Evolutionary conservation across 2,888 invertebrate species (phyloP).

Genomic region (Trichopria drosophilae): DNA sequence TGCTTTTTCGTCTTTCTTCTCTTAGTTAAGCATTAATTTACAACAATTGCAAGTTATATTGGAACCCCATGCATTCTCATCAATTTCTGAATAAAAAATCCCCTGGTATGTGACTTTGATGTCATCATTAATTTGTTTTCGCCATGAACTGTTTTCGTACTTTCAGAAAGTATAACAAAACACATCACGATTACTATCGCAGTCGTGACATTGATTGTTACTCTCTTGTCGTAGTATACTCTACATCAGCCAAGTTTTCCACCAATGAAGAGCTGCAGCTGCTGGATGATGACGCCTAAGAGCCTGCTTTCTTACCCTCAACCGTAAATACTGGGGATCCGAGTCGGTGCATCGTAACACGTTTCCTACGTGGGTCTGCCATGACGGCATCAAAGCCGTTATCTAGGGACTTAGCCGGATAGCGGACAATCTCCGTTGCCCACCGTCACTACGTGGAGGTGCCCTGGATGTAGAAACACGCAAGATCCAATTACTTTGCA

Average conservation of each 20-base stretch:
- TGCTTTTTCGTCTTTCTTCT: too few relatives aligned
- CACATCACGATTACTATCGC: conserved; percentile 1
- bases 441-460: too few relatives aligned
- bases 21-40: too few relatives aligned
- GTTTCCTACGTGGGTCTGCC: too few relatives aligned
- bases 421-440: neutral
- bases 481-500: neutral
- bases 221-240: conserved; percentile 17
- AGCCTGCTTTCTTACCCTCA: conserved; percentile 30
- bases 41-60: too few relatives aligned
- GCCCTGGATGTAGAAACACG: too few relatives aligned
- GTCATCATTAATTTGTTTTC: conserved; percentile 4
- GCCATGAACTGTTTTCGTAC: conserved; percentile 2
- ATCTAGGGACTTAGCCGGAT: too few relatives aligned
- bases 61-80: too few relatives aligned
- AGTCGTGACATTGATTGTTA: conserved; percentile 3
- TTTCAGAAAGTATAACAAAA: too few relatives aligned
- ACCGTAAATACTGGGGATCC: conserved; percentile 30
- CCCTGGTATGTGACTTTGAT: too few relatives aligned
- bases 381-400: too few relatives aligned
- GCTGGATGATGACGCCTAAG: conserved; percentile 32
- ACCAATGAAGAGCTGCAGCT: conserved; percentile 29
- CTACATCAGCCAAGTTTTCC: conserved; percentile 28
- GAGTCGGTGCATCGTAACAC: conserved; percentile 23
- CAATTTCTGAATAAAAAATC: too few relatives aligned